Conservation (phyloP, 2,797 vertebrate genomes). For the Acanthornis magna region DNA sequence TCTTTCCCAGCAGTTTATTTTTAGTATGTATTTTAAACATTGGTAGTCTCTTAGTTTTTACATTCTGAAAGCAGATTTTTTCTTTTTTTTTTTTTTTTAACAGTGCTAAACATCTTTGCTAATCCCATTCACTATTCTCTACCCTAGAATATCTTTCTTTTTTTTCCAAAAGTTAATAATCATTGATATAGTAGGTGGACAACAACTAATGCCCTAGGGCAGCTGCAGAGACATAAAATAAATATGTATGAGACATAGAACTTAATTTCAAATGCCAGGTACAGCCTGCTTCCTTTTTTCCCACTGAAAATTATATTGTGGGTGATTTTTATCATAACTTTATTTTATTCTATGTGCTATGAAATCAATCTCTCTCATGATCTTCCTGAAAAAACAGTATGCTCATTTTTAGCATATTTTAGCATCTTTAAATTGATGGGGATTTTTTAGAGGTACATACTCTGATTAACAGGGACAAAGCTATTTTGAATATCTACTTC, state of each 20-base stretch:
- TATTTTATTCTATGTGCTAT: neutral
- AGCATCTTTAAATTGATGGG: neutral
- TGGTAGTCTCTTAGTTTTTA: neutral
- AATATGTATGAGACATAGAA: neutral
- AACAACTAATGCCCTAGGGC: neutral
- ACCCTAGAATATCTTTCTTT: neutral
- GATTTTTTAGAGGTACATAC: neutral
- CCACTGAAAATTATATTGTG: neutral
- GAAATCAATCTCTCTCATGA: neutral
- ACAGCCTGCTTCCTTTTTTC: neutral
- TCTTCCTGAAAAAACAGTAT: neutral
- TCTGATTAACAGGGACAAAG: neutral
- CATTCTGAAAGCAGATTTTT: fast-evolving
- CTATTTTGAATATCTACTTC: neutral
- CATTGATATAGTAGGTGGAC: neutral
- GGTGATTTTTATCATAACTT: neutral
- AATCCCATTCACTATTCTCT: neutral
- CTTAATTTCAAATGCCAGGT: neutral
- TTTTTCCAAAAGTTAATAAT: neutral
- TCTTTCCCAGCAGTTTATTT: neutral
- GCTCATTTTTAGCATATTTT: neutral
- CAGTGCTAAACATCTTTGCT: neutral
- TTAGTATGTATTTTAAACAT: neutral
- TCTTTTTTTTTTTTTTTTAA: neutral
- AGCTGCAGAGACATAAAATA: neutral